Percentiles rank a stretch among this genome's conserved stretches.
phyloP scores from a whole-genome alignment of 1,140 invertebrate species.

The Bacillus rossius region DNA sequence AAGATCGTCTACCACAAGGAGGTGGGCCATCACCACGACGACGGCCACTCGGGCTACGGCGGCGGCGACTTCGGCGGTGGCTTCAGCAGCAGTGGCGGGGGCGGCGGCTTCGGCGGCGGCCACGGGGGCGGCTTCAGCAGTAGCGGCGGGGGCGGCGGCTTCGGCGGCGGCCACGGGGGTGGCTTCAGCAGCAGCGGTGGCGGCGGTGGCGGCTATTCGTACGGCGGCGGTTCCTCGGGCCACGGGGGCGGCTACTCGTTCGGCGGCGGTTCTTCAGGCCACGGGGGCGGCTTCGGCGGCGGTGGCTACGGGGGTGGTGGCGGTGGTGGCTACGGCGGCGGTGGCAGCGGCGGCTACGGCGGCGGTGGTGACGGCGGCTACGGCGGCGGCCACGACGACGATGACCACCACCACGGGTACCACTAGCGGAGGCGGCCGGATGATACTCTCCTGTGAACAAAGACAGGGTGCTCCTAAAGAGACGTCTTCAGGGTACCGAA shows the following conservation, averaged over 20 bases:
- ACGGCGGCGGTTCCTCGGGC: background rate
- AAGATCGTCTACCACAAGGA: slow-evolving; percentile 10
- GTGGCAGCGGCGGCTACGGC: background rate
- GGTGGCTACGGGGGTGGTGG: background rate
- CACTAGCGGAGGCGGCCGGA: too few relatives aligned
- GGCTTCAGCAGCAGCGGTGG: background rate
- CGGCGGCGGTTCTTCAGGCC: background rate
- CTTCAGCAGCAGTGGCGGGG: background rate
- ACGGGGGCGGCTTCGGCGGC: background rate
- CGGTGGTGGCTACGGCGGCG: background rate
- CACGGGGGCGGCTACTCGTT: background rate
- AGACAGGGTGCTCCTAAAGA: too few relatives aligned
- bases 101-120: background rate
- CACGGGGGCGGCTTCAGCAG: background rate
- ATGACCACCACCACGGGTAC: background rate
- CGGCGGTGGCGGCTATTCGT: too few relatives aligned
- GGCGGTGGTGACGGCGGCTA: background rate
- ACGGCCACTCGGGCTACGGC: background rate
- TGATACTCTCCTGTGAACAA: too few relatives aligned
- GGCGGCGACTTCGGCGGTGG: background rate
- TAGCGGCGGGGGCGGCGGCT: background rate
- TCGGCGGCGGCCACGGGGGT: background rate
- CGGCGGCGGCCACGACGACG: slow-evolving; percentile 1
- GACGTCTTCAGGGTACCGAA: too few relatives aligned
- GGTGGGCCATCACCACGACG: slow-evolving; percentile 2